Evolutionary conservation across 2,888 invertebrate species (phyloP).

Genomic region (Heterodera filipjevi): DNA sequence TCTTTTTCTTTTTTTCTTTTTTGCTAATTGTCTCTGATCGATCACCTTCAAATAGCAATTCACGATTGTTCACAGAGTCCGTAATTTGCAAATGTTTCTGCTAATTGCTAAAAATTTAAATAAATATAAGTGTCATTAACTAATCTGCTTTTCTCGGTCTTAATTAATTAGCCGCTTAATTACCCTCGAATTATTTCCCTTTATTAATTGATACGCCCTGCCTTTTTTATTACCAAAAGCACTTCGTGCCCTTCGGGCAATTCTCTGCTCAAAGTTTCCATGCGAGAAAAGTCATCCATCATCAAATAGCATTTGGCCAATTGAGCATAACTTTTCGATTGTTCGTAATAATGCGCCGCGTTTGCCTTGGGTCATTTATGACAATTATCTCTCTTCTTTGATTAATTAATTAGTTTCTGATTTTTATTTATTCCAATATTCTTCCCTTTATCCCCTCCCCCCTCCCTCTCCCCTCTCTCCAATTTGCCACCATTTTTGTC

Average conservation of each 20-base stretch:
- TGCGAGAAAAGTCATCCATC: conserved; percentile 79
- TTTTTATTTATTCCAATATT: too few relatives aligned
- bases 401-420: background rate
- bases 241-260: conserved; percentile 80
- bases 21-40: too few relatives aligned
- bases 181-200: background rate
- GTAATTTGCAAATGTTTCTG: conserved; percentile 79
- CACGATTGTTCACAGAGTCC: conserved; percentile 80
- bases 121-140: background rate
- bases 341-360: conserved; percentile 85
- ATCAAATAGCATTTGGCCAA: conserved; percentile 82
- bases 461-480: too few relatives aligned
- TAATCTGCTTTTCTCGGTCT: background rate
- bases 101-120: conserved; percentile 72
- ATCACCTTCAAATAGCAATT: conserved; percentile 76
- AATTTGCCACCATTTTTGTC: conserved; percentile 79
- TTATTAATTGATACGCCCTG: too few relatives aligned
- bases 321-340: conserved; percentile 82
- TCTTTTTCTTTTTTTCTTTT: background rate
- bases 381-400: background rate
- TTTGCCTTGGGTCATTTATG: conserved; percentile 67
- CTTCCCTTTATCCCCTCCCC: background rate
- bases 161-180: background rate
- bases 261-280: conserved; percentile 73
- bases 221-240: too few relatives aligned